phyloP scores from a whole-genome alignment of 2,888 invertebrate species.

The Drosophila diplacantha region DNA sequence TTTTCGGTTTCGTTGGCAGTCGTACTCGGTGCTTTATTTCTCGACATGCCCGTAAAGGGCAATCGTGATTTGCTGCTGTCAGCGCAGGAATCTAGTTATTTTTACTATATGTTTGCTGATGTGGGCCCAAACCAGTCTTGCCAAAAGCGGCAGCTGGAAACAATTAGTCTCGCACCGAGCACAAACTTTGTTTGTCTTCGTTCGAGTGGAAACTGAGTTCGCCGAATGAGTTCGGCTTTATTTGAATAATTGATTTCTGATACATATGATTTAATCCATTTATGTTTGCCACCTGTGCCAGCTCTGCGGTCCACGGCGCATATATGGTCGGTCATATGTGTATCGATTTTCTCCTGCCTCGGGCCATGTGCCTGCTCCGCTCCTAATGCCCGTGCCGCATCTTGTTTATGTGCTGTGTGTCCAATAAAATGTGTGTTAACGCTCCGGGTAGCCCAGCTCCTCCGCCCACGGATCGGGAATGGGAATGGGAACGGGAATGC shows the following conservation, averaged over 20 bases:
- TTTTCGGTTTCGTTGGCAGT: conserved; percentile 14
- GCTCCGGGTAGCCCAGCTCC: conserved; percentile 15
- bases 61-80: conserved; percentile 26
- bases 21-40: conserved; percentile 9
- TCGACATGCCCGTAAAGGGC: conserved; percentile 41
- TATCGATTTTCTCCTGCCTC: conserved; percentile 51
- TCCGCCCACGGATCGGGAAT: conserved; percentile 14
- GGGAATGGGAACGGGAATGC: not conserved
- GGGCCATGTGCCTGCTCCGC: conserved; percentile 49
- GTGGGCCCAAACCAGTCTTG: conserved; percentile 21
- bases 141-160: conserved; percentile 18
- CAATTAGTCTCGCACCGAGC: conserved; percentile 8
- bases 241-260: conserved; percentile 19
- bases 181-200: conserved; percentile 5
- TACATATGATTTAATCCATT: conserved; percentile 14
- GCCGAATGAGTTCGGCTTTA: conserved; percentile 5
- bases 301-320: conserved; percentile 7
- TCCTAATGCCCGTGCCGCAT: conserved; percentile 46
- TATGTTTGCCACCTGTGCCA: not conserved
- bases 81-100: conserved; percentile 20
- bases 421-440: conserved; percentile 67
- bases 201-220: conserved; percentile 10
- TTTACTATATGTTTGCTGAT: conserved; percentile 14
- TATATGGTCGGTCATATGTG: conserved; percentile 37
- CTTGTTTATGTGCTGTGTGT: conserved; percentile 57